Base-by-base conservation (phyloP, 2,113 vertebrate genomes). In the Alectura lathami region DNA sequence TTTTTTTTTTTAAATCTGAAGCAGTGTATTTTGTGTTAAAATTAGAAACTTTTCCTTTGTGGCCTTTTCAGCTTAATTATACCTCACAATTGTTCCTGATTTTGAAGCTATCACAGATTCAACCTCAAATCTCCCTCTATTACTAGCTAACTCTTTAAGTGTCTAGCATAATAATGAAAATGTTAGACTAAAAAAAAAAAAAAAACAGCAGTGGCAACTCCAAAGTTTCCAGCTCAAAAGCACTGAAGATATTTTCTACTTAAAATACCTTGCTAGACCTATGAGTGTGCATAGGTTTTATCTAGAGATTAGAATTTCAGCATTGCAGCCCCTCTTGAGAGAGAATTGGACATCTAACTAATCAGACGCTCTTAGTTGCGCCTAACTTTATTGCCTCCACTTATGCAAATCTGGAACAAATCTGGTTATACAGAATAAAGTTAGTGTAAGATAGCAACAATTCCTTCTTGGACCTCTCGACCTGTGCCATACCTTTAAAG, bases 1-100 rank as follows among this genome's bases (percentile, higher is more conserved):
- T 57, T n/a, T 64, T 38, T 66, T 47, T 30, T 80, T 40, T 56
- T 72, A 92, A 84, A n/a, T n/a, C 60, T 84, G 29, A 96, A 91
- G 69, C n/a, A 83, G 30, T 75, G 60, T 86, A 69, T 91, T 96
- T 84, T 86, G 95, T 60, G 30, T 86, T 95, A 97, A 95, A 97
- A 96, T 97, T 84, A 96, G 86, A 96, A 96, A 48, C 51, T 45
- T 56, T 53, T 96, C 64, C 48, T 94, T 90, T 88, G 86, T 95
- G 88, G 60, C 68, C 72, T 95, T 92, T 97, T 96, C 76, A 97
- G 95, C 69, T 94, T 96, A 96, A 96, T 97, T 97, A 96, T 93
- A 95, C 86, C 47, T 93, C 84, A 94, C 20, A 97, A 94, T 95
- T 94, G 68, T 91, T 97, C 66, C 83, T 92, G 40, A 94, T 96